Evolutionary conservation across 2,888 invertebrate genomes (phyloP), one percentile per base, ranked within the genome.

Genomic region (Agonopterix arenella): DNA sequence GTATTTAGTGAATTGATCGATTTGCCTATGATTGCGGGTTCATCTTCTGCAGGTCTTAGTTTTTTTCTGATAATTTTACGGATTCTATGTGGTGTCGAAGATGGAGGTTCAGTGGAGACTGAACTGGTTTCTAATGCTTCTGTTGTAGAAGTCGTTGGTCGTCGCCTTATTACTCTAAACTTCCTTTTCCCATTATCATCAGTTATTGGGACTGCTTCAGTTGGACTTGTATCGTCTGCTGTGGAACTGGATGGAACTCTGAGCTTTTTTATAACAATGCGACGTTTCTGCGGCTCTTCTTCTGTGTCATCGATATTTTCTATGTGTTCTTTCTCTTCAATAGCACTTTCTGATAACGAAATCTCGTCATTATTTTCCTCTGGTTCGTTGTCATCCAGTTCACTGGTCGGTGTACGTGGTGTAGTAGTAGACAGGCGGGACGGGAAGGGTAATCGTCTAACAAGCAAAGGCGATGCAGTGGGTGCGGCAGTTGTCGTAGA

Each of bases 321-420:
- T 36, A 76, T 68, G n/a, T 89, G 86, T 61, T 86, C 88, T 58
- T 86, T 81, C 57, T 86, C 88, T 64, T 76, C 85, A 52, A 88
- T 83, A n/a, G 85, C 77, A 68, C 80, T 85, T 68, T 89, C 90
- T n/a, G 90, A 90, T 43, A 89, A 64, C 49, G 73, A 70, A 54
- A 89, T 89, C 53, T 86, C 88, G 53, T 88, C 86, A 48, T 61
- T 82, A 11, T 63, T 76, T 50, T 88, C 84, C 53, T 81, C 83
- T 11, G 79, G 76, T 36, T 78, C 73, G 40, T 70, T 70, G 5
- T 76, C 76, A 44, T 78, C 74, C 36, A 62, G 65, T 50, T 70
- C 58, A 49, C 53, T 66, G 36, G 59, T 57, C 46, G 71, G 54
- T 11, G 69, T 56, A 58, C 70, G 68, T 48, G 68, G 70, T 45